Evolutionary conservation across 2,888 invertebrate genomes (phyloP).

Genomic region (Chrysodeixis includens): DNA sequence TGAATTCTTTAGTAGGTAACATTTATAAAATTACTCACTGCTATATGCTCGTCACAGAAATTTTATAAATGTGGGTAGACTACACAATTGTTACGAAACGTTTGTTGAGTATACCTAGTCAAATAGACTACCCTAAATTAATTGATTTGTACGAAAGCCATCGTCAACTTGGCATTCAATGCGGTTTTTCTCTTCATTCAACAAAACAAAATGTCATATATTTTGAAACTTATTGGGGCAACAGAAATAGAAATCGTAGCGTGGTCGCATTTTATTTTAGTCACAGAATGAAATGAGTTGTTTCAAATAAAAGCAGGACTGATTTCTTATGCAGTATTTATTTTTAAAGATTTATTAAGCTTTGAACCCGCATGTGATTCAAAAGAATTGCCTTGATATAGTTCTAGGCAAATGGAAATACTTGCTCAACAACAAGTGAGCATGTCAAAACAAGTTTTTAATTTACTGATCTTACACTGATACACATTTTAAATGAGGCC

Average conservation of each 20-base stretch:
- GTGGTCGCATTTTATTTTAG: conserved; percentile 14
- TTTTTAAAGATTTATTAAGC: neutral
- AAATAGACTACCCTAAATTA: too few relatives aligned
- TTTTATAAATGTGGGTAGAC: neutral
- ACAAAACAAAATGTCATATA: conserved; percentile 20
- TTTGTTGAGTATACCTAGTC: too few relatives aligned
- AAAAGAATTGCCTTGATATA: conserved; percentile 18
- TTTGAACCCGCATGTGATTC: conserved; percentile 19
- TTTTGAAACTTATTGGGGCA: conserved; percentile 14
- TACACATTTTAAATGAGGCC: neutral
- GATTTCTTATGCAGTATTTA: neutral
- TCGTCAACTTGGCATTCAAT: too few relatives aligned
- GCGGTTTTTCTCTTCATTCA: conserved; percentile 5
- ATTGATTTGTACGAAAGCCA: too few relatives aligned
- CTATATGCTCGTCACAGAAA: too few relatives aligned
- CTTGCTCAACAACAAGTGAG: neutral
- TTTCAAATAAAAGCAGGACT: neutral
- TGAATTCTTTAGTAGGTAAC: too few relatives aligned
- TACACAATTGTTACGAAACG: too few relatives aligned
- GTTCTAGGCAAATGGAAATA: conserved; percentile 13
- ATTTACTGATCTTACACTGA: neutral
- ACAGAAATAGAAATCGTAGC: conserved; percentile 52
- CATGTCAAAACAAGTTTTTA: neutral
- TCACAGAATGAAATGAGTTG: conserved; percentile 20
- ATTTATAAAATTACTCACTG: too few relatives aligned